Percentiles rank a stretch among this genome's conserved stretches.
phyloP scores from a whole-genome alignment of 2,113 vertebrate species.

The Ammospiza caudacuta region DNA sequence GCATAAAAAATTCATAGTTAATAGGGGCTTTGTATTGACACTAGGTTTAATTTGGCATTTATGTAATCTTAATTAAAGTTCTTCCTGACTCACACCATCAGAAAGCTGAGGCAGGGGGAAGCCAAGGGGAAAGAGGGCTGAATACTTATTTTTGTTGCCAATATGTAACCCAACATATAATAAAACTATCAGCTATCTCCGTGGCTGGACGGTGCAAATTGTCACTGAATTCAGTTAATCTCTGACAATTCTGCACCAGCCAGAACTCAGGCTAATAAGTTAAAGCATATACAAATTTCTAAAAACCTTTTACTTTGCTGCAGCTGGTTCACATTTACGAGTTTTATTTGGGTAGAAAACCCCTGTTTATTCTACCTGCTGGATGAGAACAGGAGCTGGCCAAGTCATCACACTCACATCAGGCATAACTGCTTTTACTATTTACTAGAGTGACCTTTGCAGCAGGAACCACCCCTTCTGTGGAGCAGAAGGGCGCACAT shows the following conservation, averaged over 20 bases:
- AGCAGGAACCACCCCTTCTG: background rate
- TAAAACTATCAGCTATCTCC: background rate
- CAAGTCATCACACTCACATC: fast-evolving
- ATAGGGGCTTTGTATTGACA: background rate
- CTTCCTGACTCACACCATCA: background rate
- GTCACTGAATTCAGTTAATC: background rate
- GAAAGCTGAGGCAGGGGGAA: background rate
- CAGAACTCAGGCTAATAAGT: background rate
- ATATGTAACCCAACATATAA: background rate
- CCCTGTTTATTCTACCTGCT: background rate
- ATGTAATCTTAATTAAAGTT: background rate
- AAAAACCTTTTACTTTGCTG: background rate
- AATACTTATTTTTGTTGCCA: background rate
- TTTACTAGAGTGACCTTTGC: background rate
- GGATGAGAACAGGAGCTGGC: background rate
- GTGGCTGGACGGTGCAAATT: background rate
- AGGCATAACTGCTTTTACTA: fast-evolving
- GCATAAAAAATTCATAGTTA: background rate
- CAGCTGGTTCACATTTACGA: background rate
- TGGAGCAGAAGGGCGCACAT: background rate
- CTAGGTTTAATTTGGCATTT: background rate
- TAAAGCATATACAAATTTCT: background rate
- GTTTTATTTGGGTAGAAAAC: background rate
- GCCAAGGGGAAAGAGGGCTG: fast-evolving
- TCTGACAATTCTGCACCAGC: background rate